phyloP scores from a whole-genome alignment of 2,113 vertebrate genomes.

The Lepisosteus osseus region DNA sequence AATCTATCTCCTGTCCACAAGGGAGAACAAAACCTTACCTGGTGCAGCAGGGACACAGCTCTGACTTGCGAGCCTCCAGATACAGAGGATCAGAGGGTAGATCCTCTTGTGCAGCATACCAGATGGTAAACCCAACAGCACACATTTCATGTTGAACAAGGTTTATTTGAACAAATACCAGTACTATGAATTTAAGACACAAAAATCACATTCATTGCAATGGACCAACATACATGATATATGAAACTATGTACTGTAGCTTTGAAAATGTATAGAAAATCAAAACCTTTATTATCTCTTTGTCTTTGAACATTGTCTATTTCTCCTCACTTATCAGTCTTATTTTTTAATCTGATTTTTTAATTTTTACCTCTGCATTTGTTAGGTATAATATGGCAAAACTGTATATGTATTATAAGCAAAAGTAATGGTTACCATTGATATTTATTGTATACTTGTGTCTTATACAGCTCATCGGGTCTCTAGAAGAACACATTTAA shows the following conservation, averaged over 20 bases:
- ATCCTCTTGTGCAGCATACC: constrained; percentile 28
- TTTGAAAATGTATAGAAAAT: no score
- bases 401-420: background rate
- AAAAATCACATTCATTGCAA: background rate
- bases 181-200: background rate
- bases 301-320: no score
- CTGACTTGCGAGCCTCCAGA: background rate
- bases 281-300: no score
- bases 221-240: background rate
- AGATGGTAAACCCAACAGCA: constrained; percentile 41
- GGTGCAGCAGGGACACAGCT: background rate
- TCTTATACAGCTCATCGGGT: background rate
- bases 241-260: no score
- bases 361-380: no score
- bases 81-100: constrained; percentile 26
- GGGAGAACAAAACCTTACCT: background rate
- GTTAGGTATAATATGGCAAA: background rate
- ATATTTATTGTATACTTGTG: no score
- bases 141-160: constrained; percentile 38
- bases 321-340: no score
- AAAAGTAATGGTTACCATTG: no score
- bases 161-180: constrained; percentile 15
- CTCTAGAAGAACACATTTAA: background rate
- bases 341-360: no score
- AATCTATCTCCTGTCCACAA: background rate